phyloP scores from a whole-genome alignment of 2,888 invertebrate genomes.

The Drosophila anceps region DNA sequence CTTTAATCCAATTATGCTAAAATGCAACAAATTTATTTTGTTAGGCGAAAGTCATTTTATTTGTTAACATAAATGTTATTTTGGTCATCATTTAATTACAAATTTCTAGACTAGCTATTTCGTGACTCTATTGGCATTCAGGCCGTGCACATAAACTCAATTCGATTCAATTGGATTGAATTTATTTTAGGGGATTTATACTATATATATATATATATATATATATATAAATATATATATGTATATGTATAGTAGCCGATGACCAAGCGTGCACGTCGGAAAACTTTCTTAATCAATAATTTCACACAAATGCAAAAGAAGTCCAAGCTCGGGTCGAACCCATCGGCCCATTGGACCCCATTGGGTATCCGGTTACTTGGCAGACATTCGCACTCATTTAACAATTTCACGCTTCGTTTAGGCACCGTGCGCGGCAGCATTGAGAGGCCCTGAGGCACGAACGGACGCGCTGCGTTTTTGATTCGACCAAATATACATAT shows the following conservation, averaged over 20 bases:
- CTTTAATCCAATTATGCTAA: background rate
- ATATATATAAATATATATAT: background rate
- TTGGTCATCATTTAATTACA: conserved; percentile 33
- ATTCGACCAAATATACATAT: conserved; percentile 19
- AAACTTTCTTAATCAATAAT: conserved; percentile 76
- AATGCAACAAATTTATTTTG: background rate
- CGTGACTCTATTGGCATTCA: conserved; percentile 52
- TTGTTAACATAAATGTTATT: conserved; percentile 6
- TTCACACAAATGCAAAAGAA: conserved; percentile 49
- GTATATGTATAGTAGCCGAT: background rate
- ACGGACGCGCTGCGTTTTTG: conserved; percentile 27
- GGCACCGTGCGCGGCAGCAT: conserved; percentile 63
- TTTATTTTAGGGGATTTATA: conserved; percentile 23
- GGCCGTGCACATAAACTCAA: conserved; percentile 39
- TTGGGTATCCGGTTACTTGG: conserved; percentile 6
- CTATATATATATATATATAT: conserved; percentile 18
- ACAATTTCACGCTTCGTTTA: conserved; percentile 82
- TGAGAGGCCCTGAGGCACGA: conserved; percentile 25
- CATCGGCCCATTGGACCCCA: background rate
- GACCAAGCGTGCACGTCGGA: conserved; percentile 54
- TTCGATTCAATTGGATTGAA: conserved; percentile 40
- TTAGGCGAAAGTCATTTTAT: background rate
- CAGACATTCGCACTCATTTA: conserved; percentile 75
- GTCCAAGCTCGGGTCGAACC: background rate
- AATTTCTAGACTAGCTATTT: conserved; percentile 22